phyloP scores from a whole-genome alignment of 2,888 invertebrate genomes.

The Scaptodrosophila latifasciaeformis region DNA sequence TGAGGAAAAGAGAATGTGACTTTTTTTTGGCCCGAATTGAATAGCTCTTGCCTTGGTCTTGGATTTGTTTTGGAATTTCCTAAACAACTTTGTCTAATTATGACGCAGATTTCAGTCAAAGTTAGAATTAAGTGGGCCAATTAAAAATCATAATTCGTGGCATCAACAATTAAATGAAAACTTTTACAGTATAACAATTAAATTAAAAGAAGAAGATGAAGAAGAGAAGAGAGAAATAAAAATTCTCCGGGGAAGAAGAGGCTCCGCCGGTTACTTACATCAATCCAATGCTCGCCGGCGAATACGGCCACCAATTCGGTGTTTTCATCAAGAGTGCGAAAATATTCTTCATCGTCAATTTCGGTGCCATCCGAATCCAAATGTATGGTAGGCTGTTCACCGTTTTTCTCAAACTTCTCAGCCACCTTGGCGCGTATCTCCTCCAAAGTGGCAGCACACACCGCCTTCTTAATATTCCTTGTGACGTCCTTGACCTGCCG shows the following conservation, averaged over 20 bases:
- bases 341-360: slow-evolving; percentile 96
- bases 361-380: slow-evolving; percentile 95
- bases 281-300: slow-evolving; percentile 84
- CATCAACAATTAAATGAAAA: too few relatives aligned
- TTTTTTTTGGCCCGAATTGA: not conserved
- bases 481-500: slow-evolving; percentile 79
- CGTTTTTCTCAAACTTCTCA: slow-evolving; percentile 82
- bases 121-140: too few relatives aligned
- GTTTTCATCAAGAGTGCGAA: slow-evolving; percentile 91
- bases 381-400: slow-evolving; percentile 83
- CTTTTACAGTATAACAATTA: too few relatives aligned
- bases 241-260: too few relatives aligned
- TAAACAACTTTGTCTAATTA: slow-evolving; percentile 2
- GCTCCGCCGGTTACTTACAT: too few relatives aligned
- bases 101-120: too few relatives aligned
- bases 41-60: too few relatives aligned
- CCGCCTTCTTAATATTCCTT: slow-evolving; percentile 87
- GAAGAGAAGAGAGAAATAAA: too few relatives aligned
- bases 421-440: slow-evolving; percentile 86
- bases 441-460: slow-evolving; percentile 86
- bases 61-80: not conserved
- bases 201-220: too few relatives aligned
- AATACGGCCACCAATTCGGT: slow-evolving; percentile 89
- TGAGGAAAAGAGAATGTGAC: too few relatives aligned
- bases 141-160: too few relatives aligned